Conservation (phyloP, 2,113 vertebrate species). For the Etia nguti region DNA sequence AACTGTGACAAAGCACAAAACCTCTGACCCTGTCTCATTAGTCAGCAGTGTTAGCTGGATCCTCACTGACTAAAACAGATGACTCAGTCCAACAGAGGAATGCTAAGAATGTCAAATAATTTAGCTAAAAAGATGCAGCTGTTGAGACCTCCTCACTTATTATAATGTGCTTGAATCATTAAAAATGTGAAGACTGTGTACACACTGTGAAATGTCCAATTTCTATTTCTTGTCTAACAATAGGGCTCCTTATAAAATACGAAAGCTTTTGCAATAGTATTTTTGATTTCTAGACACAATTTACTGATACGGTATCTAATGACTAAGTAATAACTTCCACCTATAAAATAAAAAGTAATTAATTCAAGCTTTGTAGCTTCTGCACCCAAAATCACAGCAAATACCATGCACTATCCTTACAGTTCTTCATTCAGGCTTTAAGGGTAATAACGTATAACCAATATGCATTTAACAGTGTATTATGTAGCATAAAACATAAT, state of each 20-base stretch:
- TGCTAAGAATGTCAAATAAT: slow-evolving; percentile 7
- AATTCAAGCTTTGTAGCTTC: not conserved
- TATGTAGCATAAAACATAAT: not conserved
- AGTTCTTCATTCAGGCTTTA: not conserved
- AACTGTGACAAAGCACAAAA: not conserved
- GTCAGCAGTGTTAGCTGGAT: not conserved
- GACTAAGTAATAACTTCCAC: not conserved
- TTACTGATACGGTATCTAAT: not conserved
- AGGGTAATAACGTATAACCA: not conserved
- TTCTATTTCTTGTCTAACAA: not conserved
- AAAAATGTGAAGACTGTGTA: too few species aligned
- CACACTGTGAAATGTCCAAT: not conserved
- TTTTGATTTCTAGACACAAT: not conserved
- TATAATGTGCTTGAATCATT: not conserved
- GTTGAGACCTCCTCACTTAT: not conserved
- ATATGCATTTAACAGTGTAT: not conserved
- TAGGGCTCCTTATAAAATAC: not conserved
- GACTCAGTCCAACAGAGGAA: not conserved
- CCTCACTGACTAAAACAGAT: not conserved
- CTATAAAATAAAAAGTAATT: not conserved
- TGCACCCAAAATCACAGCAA: not conserved
- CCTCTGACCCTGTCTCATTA: not conserved
- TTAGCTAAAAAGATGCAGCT: slow-evolving; percentile 18
- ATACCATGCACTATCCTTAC: not conserved
- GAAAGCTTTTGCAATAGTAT: not conserved